Base-by-base conservation (phyloP, 35 echinoderm and acorn worm genomes). In the Ophiothrix spiculata region DNA sequence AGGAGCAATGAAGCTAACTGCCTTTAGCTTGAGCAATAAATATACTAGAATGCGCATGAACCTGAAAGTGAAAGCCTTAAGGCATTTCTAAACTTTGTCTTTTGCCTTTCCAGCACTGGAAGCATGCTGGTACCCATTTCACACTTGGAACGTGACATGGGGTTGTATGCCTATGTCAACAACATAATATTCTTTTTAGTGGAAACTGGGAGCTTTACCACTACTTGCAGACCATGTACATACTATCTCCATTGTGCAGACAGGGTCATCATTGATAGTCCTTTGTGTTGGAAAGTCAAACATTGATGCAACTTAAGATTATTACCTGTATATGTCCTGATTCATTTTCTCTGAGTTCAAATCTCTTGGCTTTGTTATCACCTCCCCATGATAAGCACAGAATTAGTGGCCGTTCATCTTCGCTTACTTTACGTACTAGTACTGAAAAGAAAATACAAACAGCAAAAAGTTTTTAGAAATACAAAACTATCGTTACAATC, bases 291-390 rank as follows among this genome's bases (percentile, higher is more conserved):
- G 64, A 74, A 32, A 74, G 11, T 74, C 64, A 74, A 74, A 74
- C n/a, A 29, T 29, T 29, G 13, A 0, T 8, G 4, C 15, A 74
- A 32, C n/a, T 17, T n/a, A 33, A 16, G 15, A 0, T n/a, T 74
- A 79, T 33, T 80, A 99, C 96, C 92, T 94, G 80, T 35, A 99
- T 90, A 23, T 86, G 76, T 60, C 92, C 96, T 16, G 92, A 91
- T 78, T 99, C 96, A 86, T 99, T 99, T 79, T 99, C 96, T 76
- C 92, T 81, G n/a, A 99, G 84, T 34, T 94, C 92, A 84, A 94
- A 94, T 77, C 89, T 91, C 83, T 99, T 94, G 42, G 28, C 76
- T 74, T 56, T 38, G 28, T 86, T 94, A 77, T 91, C 74, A 29
- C 75, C 40, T 37, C 89, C 87, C 96, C 92, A 94, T 29, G 82